A percentile compares a stretch with the other conserved stretches of the same genome.
Evolutionary conservation across 1,140 invertebrate species (phyloP).

Genomic region (Microplitis mediator): DNA sequence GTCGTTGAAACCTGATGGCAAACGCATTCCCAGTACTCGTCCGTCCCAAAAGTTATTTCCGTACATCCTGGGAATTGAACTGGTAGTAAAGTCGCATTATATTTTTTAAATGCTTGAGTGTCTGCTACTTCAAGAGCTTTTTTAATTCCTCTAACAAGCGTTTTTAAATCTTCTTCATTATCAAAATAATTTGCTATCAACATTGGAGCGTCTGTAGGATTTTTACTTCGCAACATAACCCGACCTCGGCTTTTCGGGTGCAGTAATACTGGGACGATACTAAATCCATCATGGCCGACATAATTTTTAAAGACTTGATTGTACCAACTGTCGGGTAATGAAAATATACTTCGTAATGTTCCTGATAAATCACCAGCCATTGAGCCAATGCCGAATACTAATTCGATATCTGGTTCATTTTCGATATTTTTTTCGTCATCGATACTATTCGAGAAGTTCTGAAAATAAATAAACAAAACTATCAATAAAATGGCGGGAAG

Average conservation of each 20-base stretch:
- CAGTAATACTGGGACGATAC: conserved; percentile 73
- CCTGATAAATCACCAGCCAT: conserved; percentile 76
- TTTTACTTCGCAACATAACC: conserved; percentile 68
- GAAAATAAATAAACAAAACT: no score
- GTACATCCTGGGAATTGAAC: conserved; percentile 73
- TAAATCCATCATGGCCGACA: conserved; percentile 63
- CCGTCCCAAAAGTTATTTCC: conserved; percentile 64
- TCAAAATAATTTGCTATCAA: conserved; percentile 82
- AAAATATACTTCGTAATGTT: conserved; percentile 67
- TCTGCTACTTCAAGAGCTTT: conserved; percentile 68
- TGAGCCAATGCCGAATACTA: conserved; percentile 75
- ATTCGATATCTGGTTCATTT: conserved; percentile 75
- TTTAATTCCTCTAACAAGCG: conserved; percentile 75
- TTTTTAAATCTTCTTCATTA: conserved; percentile 69
- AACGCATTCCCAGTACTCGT: conserved; percentile 78
- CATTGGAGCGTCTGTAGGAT: conserved; percentile 76
- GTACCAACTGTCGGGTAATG: conserved; percentile 69
- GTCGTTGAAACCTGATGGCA: conserved; percentile 71
- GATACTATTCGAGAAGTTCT: background rate
- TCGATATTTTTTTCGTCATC: background rate
- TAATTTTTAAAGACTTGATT: conserved; percentile 63
- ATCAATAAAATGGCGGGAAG: no score
- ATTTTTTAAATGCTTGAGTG: conserved; percentile 67
- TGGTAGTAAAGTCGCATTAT: conserved; percentile 68
- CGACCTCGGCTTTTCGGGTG: conserved; percentile 77